A percentile compares a stretch with the other conserved stretches of the same genome.
Evolutionary conservation across 2,888 invertebrate genomes (phyloP).

Genomic region (Rotaria socialis): DNA sequence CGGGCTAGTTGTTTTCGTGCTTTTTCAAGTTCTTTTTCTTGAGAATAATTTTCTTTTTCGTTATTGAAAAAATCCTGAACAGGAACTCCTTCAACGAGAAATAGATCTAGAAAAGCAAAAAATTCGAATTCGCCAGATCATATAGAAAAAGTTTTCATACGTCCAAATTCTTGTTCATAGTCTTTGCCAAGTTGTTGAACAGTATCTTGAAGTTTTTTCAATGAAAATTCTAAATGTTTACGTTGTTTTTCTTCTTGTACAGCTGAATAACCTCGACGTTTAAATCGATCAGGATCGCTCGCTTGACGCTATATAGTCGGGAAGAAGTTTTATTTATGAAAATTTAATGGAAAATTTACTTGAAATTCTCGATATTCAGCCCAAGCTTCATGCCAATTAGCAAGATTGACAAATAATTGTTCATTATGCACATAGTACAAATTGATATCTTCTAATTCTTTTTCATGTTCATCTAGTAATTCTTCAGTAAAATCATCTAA

Average conservation of each 20-base stretch:
- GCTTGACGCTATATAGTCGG: neutral
- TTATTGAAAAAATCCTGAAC: neutral
- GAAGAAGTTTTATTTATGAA: neutral
- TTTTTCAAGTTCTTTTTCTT: slow-evolving; percentile 34
- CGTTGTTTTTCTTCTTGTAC: slow-evolving; percentile 32
- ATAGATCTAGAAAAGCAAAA: neutral
- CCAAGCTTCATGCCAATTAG: slow-evolving; percentile 8
- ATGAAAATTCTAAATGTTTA: neutral
- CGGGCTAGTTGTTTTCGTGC: slow-evolving; percentile 35
- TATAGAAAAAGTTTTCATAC: neutral
- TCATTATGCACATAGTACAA: neutral
- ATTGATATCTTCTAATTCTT: slow-evolving; percentile 33
- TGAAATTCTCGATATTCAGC: slow-evolving; percentile 13
- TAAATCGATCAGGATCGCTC: slow-evolving; percentile 26
- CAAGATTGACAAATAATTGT: slow-evolving; percentile 16
- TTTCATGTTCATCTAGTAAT: slow-evolving; percentile 32
- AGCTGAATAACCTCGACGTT: slow-evolving; percentile 28
- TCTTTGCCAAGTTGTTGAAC: neutral
- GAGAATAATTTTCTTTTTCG: slow-evolving; percentile 33
- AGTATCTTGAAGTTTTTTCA: slow-evolving; percentile 22
- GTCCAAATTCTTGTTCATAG: slow-evolving; percentile 1
- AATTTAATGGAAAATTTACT: neutral
- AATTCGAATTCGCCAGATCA: neutral
- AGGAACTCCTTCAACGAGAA: slow-evolving; percentile 15
- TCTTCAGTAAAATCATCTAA: slow-evolving; percentile 21